phyloP scores from a whole-genome alignment of 2,113 vertebrate genomes.

The Lethenteron camtschaticum region DNA sequence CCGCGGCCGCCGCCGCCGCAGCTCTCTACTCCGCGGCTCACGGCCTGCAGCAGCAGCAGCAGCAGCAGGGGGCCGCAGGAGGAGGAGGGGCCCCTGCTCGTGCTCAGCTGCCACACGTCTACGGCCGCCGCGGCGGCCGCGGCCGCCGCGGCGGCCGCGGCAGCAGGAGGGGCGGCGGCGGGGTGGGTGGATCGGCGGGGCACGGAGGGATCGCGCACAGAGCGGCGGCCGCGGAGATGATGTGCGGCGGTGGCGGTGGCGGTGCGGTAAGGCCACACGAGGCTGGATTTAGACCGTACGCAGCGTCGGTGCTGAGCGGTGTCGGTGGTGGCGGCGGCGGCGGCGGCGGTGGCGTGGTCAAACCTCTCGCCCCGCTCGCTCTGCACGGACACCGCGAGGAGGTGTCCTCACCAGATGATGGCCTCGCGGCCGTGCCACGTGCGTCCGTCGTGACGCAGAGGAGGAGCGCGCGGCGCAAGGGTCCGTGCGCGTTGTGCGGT shows the following conservation, averaged over 20 bases:
- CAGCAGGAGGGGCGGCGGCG: too few relatives aligned
- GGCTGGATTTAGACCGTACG: slow-evolving; percentile 74
- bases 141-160: not conserved
- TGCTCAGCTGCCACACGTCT: slow-evolving; percentile 64
- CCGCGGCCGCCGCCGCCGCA: slow-evolving; percentile 12
- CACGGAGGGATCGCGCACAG: too few relatives aligned
- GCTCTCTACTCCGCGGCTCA: slow-evolving; percentile 50
- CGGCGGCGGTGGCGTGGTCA: too few relatives aligned
- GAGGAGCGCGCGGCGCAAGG: too few relatives aligned
- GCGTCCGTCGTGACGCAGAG: not conserved
- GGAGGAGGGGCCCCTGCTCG: slow-evolving; percentile 56
- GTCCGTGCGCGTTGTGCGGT: too few relatives aligned
- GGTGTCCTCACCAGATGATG: slow-evolving; percentile 82
- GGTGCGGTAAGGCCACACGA: slow-evolving; percentile 72
- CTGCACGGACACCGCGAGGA: slow-evolving; percentile 79
- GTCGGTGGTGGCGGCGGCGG: too few relatives aligned
- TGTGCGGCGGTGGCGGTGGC: slow-evolving; percentile 28
- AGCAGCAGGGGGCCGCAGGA: slow-evolving; percentile 13
- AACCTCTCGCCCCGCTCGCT: slow-evolving; percentile 40
- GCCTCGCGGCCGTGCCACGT: not conserved
- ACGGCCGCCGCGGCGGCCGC: not conserved
- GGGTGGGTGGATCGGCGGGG: too few relatives aligned
- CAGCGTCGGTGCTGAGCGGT: slow-evolving; percentile 80
- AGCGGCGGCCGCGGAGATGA: not conserved
- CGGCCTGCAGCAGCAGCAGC: slow-evolving; percentile 24